These are phyloP conservation scores for Branchinecta lynchi DNA, from an alignment of 1,140 invertebrate species.

Conservation along the genomic window DNA sequence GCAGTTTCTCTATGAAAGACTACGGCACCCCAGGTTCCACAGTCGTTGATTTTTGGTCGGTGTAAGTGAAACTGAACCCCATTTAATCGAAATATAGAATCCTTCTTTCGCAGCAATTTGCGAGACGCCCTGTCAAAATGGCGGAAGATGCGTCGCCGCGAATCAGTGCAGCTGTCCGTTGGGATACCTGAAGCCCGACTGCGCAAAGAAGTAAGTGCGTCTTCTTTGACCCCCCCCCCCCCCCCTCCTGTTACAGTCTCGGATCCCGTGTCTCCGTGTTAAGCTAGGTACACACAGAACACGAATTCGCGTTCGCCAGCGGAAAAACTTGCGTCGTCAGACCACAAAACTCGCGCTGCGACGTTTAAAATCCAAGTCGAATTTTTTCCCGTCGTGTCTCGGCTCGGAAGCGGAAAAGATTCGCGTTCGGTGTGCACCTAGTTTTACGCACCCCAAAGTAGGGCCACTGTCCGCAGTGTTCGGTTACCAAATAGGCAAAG, in stretches of 20 bases:
- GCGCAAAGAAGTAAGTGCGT: not conserved
- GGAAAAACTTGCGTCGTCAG: not conserved
- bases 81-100: slow-evolving; percentile 8
- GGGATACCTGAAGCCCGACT: not conserved
- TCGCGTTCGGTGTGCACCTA: no score
- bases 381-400: no score
- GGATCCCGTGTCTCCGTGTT: not conserved
- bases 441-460: no score
- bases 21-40: not conserved
- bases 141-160: not conserved
- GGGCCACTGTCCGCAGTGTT: no score
- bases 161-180: not conserved
- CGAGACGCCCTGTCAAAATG: slow-evolving; percentile 6
- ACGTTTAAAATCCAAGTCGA: no score
- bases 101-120: slow-evolving; percentile 3
- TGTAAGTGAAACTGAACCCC: not conserved
- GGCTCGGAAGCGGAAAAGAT: no score
- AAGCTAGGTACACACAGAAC: not conserved
- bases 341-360: not conserved
- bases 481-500: no score
- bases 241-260: not conserved
- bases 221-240: not conserved
- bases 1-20: no score
- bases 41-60: not conserved
- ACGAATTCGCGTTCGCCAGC: not conserved